A percentile compares a stretch with the other conserved stretches of the same genome.
phyloP scores from a whole-genome alignment of 30 jellyfish, hydroid and myxozoan genomes.

The Mastigias papua region DNA sequence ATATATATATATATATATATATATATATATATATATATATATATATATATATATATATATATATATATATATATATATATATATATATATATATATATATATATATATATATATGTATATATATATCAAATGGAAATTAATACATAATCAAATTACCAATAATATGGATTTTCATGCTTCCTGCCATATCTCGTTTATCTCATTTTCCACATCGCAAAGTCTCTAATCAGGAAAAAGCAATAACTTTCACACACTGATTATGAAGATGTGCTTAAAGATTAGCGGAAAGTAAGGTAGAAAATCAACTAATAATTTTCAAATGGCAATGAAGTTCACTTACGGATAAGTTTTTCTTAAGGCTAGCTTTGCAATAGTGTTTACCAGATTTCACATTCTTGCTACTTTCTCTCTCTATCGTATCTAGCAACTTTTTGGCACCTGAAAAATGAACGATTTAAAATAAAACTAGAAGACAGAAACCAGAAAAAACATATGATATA shows the following conservation, averaged over 20 bases:
- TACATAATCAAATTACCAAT: constrained; percentile 58
- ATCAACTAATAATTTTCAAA: no score
- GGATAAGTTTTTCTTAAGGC: constrained; percentile 49
- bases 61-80: no score
- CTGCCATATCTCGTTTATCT: constrained; percentile 74
- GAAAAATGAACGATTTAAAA: neutral
- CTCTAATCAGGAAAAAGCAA: constrained; percentile 47
- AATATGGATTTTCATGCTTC: constrained; percentile 68
- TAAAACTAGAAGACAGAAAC: neutral
- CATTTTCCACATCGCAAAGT: constrained; percentile 82
- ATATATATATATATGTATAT: no score
- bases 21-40: no score
- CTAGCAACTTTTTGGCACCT: constrained; percentile 72
- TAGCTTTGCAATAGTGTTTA: constrained; percentile 61
- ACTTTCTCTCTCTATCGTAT: constrained; percentile 55
- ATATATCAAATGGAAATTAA: no score
- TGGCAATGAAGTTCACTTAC: constrained; percentile 9
- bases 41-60: no score
- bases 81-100: no score
- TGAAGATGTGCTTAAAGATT: no score
- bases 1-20: no score
- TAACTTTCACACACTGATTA: neutral
- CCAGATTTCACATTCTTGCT: constrained; percentile 75
- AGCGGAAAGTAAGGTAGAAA: no score
- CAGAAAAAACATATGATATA: neutral